phyloP scores from a whole-genome alignment of 92 coral and sea anemone species.

The Umimayanthus kanabou region DNA sequence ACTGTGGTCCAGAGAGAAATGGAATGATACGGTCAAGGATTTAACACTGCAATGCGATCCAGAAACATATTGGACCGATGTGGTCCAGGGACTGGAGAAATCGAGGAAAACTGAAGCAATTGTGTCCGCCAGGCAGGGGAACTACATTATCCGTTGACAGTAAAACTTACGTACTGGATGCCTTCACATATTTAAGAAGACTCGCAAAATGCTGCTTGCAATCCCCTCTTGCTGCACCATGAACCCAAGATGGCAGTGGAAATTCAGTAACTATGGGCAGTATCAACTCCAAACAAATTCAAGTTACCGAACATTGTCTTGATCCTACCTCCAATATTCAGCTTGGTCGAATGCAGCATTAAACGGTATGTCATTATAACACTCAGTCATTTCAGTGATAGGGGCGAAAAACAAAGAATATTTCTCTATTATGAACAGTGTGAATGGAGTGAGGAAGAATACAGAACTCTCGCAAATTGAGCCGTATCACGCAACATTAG shows the following conservation, averaged over 20 bases:
- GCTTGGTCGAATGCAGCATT: background rate
- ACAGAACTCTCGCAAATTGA: background rate
- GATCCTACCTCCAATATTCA: background rate
- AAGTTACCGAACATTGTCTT: background rate
- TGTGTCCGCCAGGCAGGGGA: background rate
- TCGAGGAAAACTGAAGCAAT: background rate
- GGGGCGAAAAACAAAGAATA: background rate
- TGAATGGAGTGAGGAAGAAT: background rate
- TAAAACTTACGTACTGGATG: background rate
- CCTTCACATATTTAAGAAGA: background rate
- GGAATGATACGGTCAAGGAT: background rate
- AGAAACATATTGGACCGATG: background rate
- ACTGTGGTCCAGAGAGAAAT: background rate
- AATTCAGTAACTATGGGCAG: background rate
- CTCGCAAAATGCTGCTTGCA: background rate
- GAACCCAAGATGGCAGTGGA: background rate
- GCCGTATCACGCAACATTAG: slow-evolving; percentile 77
- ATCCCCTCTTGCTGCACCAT: background rate
- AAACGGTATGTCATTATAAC: background rate
- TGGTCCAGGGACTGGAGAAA: background rate
- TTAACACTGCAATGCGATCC: background rate
- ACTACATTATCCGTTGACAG: background rate
- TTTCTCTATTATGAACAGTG: background rate
- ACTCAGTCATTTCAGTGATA: background rate
- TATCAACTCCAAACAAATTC: background rate